Evolutionary conservation across 2,797 vertebrate genomes (phyloP), one percentile per base, ranked within the genome.

Genomic region (Holocentrus rufus): DNA sequence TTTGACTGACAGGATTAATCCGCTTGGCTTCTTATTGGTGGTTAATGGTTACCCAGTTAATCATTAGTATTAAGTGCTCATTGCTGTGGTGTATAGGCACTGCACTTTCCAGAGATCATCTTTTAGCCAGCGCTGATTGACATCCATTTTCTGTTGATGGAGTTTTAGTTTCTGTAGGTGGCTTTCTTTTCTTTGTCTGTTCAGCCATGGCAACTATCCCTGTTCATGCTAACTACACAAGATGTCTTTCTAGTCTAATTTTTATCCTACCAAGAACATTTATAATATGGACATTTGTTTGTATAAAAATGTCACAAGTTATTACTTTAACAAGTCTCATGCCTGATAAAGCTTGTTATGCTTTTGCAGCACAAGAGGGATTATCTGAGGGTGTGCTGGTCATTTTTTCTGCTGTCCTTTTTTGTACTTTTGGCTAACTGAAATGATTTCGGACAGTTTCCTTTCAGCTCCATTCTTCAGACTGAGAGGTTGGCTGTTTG

Each of bases 401-500:
- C 34, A 14, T 65, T 65, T 34, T 52, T 7, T 57, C 27, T 55
- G 25, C 18, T 62, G 25, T 61, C 15, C 9, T 25, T 30, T 27
- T 46, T 36, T 61, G 39, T 36, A 46, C 2, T 9, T 61, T 57
- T 58, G 10, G 27, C 9, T 20, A 0, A 58, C 23, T 71, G 44
- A 74, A 65, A 47, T 55, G 31, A 69, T 63, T 71, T 58, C 11
- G 56, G 69, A 27, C 23, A 22, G 10, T 57, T 58, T 62, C 31
- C 54, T 66, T 54, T 57, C 17, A 23, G 46, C 76, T 9, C 53
- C 56, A 49, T 44, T 60, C 22, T 39, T 85, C 27, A 62, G 30
- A 65, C 56, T 46, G 11, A 71, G 47, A 58, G 57, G 55, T 56
- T 52, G 63, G 17, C 22, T 85, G 70, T 82, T 67, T 79, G 66